Evolutionary conservation across 2,888 invertebrate genomes (phyloP).

Genomic region (Norana najaformis): DNA sequence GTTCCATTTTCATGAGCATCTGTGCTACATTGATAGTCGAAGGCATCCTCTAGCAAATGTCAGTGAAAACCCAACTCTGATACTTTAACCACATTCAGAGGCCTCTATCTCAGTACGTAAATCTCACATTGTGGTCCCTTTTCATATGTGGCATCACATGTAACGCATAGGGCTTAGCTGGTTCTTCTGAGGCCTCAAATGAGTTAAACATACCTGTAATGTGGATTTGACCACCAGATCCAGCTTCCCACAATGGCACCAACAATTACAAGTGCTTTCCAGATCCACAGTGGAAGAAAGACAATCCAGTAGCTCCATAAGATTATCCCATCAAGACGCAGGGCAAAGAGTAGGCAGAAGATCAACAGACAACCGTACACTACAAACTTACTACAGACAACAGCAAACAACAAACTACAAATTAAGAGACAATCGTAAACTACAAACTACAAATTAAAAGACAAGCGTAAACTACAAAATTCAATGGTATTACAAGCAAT

Average conservation of each 20-base stretch:
- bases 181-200: too few species aligned
- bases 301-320: constrained; percentile 92
- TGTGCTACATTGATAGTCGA: too few species aligned
- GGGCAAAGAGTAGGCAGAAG: constrained; percentile 86
- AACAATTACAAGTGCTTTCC: constrained; percentile 85
- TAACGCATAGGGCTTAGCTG: too few species aligned
- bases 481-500: too few species aligned
- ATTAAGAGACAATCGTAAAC: neutral
- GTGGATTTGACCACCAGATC: constrained; percentile 94
- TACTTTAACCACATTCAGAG: too few species aligned
- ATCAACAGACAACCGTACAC: constrained; percentile 89
- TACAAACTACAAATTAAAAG: neutral
- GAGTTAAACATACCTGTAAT: constrained; percentile 77
- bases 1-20: too few species aligned
- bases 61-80: too few species aligned
- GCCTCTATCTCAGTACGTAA: too few species aligned
- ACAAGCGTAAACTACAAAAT: neutral
- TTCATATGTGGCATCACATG: too few species aligned
- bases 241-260: constrained; percentile 90
- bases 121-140: too few species aligned
- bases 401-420: constrained; percentile 38
- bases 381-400: constrained; percentile 85
- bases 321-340: constrained; percentile 84
- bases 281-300: constrained; percentile 94
- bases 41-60: too few species aligned